Base-by-base conservation (phyloP, 2,113 vertebrate genomes). In the Puma concolor region DNA sequence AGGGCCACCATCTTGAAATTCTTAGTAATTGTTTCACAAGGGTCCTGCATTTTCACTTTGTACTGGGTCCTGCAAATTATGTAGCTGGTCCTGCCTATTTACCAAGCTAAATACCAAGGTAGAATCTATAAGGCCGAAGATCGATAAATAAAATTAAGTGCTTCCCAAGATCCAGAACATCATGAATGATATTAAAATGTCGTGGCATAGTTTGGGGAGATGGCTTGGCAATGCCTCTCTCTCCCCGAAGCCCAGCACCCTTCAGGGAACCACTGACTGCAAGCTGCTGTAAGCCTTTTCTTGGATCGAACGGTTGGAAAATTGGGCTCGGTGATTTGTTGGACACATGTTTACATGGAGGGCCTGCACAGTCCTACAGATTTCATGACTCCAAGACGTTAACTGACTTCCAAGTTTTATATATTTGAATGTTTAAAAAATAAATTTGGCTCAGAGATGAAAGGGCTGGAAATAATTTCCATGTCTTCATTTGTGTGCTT, bases 401-500 rank as follows among this genome's bases (percentile, higher is more conserved):
- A 63, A 82, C 96, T 16, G 94, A 91, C 97, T 98, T 98, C 97
- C 97, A 98, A 98, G 96, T 98, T 98, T 98, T 97, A 97, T 97
- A 94, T 96, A 96, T 98, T 98, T 96, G 90, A 98, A 96, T 98
- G 97, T 98, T 97, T 97, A 94, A 98, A 98, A 98, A 98, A 98
- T 97, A 98, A 98, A 98, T 98, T 98, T 98, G 98, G 97, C 95
- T n/a, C 41, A n/a, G 81, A 96, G 96, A 98, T 98, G 66, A 98
- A 98, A 97, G 94, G 60, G 16, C 88, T 97, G 93, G 94, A 88
- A 97, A 98, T 96, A 91, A 98, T 97, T 96, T 97, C 96, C 97
- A 97, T 95, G 97, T 95, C 94, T 44, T 96, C 94, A 91, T 98
- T 98, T 97, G 80, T 97, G 93, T 63, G 64, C 77, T 85, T 95